Evolutionary conservation across 2,113 vertebrate species (phyloP).

Genomic region (Apteryx owenii): DNA sequence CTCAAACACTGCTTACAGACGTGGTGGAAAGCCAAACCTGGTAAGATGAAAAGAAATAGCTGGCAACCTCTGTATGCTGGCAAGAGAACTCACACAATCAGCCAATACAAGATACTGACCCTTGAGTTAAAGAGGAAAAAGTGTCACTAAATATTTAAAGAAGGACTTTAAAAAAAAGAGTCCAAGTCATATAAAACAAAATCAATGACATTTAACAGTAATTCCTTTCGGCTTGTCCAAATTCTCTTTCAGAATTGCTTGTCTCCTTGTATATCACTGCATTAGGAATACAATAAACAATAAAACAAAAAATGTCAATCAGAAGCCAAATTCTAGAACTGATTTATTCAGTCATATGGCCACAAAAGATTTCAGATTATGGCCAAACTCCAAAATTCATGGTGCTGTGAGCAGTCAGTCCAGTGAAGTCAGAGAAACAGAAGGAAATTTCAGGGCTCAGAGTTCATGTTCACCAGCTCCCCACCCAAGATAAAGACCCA

Average conservation of each 20-base stretch:
- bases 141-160: conserved; percentile 47
- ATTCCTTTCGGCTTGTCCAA: conserved; percentile 7
- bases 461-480: background rate
- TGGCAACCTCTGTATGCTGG: background rate
- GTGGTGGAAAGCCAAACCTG: background rate
- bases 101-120: background rate
- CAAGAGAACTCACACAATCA: background rate
- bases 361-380: background rate
- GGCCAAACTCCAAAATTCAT: background rate
- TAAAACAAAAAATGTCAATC: background rate
- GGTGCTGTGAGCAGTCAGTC: background rate
- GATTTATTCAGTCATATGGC: background rate
- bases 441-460: background rate
- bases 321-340: background rate
- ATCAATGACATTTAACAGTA: conserved; percentile 19
- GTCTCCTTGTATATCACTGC: background rate
- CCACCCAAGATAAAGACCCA: background rate
- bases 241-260: background rate
- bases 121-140: background rate
- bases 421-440: background rate
- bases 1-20: background rate
- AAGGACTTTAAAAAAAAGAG: background rate
- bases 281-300: background rate
- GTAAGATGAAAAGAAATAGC: background rate
- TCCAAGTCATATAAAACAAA: background rate